Base-by-base conservation (phyloP, 2,888 invertebrate genomes). In the Oscheius onirici region DNA sequence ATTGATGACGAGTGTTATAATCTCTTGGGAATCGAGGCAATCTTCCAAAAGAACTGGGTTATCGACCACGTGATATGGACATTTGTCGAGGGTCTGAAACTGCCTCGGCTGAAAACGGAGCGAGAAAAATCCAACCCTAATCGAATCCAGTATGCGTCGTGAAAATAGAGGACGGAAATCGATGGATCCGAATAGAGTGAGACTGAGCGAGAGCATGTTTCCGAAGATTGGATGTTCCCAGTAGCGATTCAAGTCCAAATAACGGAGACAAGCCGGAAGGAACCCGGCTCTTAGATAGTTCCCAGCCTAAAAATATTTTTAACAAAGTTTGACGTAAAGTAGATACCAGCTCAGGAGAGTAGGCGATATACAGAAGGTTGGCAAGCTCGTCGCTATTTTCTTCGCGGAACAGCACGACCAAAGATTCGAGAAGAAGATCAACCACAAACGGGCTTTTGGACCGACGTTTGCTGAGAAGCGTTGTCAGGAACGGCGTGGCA, bases 371-470 rank as follows among this genome's bases (percentile, higher is more conserved):
- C 6, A 46, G 20, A 46, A n/a, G 20, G 11, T 46, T 11, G 5
- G 46, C 20, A 17, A 52, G 17, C 20, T 58, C 58, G 40, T 58
- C 41, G n/a, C 22, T 41, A 2, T 41, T n/a, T 17, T 58, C 58
- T 20, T 58, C 20, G 10, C 58, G 41, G 13, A 41, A 22, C 13
- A 58, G n/a, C 5, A 58, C 40, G 17, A 22, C 41, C 20, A 58
- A 6, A 3, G 55, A 28, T n/a, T 55, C 55, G 28, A 55, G 26
- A 13, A 55, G 26, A n/a, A 55, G 55, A 55, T 55, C 55, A 5
- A 55, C n/a, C 10, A 55, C 28, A 11, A 13, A 26, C 13, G 20
- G 20, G 8, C 26, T 26, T 15, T 26, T 55, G 26, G 26, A 1
- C 11, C 55, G 55, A 13, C 55, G 55, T 26, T 55, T 55, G 11